phyloP scores from a whole-genome alignment of 2,888 invertebrate genomes.

The Emmelina monodactyla region DNA sequence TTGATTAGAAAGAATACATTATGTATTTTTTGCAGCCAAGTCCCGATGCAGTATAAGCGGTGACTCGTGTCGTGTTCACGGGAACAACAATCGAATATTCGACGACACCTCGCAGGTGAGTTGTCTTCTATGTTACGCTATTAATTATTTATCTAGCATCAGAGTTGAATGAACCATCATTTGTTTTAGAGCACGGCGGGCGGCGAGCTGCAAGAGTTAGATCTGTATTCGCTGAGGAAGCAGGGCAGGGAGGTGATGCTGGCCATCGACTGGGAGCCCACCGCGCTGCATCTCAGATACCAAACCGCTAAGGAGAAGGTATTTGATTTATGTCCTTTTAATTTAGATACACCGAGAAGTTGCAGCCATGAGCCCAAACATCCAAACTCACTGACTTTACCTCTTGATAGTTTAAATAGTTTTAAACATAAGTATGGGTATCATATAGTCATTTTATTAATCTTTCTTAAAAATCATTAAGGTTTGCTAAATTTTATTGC shows the following conservation, averaged over 20 bases:
- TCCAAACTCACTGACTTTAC: too few species aligned
- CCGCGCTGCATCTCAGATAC: constrained; percentile 89
- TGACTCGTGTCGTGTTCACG: neutral
- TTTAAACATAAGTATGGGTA: too few species aligned
- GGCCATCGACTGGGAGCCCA: constrained; percentile 95
- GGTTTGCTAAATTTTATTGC: too few species aligned
- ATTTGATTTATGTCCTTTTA: too few species aligned
- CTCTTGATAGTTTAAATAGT: too few species aligned
- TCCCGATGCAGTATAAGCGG: neutral
- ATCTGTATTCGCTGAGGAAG: constrained; percentile 21
- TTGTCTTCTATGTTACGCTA: neutral
- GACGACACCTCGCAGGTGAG: neutral
- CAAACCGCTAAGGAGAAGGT: constrained; percentile 80
- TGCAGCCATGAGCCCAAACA: too few species aligned
- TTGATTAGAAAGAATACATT: too few species aligned
- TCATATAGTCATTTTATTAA: too few species aligned
- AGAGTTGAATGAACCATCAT: neutral
- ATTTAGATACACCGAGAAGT: too few species aligned
- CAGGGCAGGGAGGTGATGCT: constrained; percentile 38
- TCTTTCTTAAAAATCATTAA: too few species aligned
- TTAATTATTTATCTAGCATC: constrained; percentile 2
- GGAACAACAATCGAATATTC: neutral
- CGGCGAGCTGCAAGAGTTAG: constrained; percentile 7
- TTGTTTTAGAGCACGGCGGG: constrained; percentile 6
- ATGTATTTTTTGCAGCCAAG: neutral